Base-by-base conservation (phyloP, 2,113 vertebrate genomes). In the Isichthys henryi region DNA sequence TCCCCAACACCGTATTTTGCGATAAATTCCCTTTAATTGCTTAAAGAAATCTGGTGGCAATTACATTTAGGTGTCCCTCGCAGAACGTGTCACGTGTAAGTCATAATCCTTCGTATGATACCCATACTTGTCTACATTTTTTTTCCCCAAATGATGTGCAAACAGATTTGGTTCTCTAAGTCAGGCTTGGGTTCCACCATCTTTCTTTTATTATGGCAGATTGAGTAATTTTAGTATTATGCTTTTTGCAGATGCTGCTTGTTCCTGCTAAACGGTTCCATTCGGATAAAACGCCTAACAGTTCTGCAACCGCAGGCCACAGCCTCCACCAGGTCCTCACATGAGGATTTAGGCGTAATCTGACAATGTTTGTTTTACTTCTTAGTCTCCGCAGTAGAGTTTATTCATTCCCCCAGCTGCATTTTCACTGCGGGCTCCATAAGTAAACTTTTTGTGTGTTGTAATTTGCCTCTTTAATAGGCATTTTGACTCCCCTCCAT, bases 301-400 rank as follows among this genome's bases (percentile, higher is more conserved):
- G 19, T 43, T 23, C 31, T 48, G 27, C 11, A 53, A 56, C 27
- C 21, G 2, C 74, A 39, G 5, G n/a, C 27, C 70, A 19, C 46
- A 49, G 19, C 39, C 56, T 86, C n/a, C 46, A n/a, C 53, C 15
- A n/a, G 70, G 11, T 50, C 9, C 88, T 35, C 17, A 49, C 0
- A 84, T 46, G 46, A 87, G 77, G 53, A 66, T 56, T 85, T 23
- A 89, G 91, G 50, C 90, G 87, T 92, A 91, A 93, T 92, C 90
- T 91, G 23, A 93, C 91, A 92, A 92, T 94, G 93, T 94, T 94
- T 93, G 89, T 92, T 89, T 91, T 92, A 85, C 92, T 91, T 91
- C 88, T 86, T 89, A 19, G 83, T 43, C 84, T 88, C 83, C 91
- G 62, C 91, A 86, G 58, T 46, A 11, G 80, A 87, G 86, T 45